These are phyloP conservation scores for Rhagium mordax DNA, from an alignment of 2,888 invertebrate species.

Conservation along the genomic window DNA sequence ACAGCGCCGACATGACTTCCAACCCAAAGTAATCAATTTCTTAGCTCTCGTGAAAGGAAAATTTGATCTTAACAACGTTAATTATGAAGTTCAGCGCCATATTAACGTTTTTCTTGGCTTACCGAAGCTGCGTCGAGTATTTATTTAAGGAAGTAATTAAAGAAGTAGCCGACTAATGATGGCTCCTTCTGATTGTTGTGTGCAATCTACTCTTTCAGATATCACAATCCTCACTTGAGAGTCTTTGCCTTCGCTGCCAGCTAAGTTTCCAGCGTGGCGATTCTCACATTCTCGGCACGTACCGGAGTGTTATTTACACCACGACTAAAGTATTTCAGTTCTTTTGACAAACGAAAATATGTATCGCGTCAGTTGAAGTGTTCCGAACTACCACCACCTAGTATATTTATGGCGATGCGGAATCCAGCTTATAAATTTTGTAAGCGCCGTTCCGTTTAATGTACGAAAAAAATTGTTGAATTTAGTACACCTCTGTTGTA, in stretches of 20 bases:
- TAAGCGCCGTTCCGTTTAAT: background rate
- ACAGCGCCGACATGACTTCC: constrained; percentile 17
- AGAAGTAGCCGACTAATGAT: constrained; percentile 38
- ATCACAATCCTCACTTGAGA: constrained; percentile 29
- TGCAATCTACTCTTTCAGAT: constrained; percentile 46
- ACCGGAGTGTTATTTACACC: constrained; percentile 49
- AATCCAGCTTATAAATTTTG: background rate
- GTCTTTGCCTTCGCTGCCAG: background rate
- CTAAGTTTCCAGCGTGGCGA: constrained; percentile 23
- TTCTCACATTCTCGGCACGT: constrained; percentile 45
- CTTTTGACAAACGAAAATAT: constrained; percentile 47
- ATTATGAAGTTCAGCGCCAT: constrained; percentile 37
- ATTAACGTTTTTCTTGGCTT: constrained; percentile 36
- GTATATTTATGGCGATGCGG: constrained; percentile 9
- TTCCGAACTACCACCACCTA: constrained; percentile 1
- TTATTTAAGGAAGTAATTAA: constrained; percentile 44
- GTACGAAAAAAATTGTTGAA: too few species aligned
- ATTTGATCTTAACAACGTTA: constrained; percentile 35
- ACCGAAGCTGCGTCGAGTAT: constrained; percentile 31
- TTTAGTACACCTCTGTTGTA: too few species aligned
- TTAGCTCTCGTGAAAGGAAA: constrained; percentile 27
- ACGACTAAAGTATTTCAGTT: constrained; percentile 45
- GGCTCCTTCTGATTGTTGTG: constrained; percentile 43
- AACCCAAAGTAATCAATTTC: constrained; percentile 29
- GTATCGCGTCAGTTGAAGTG: constrained; percentile 38